phyloP scores from a whole-genome alignment of 2,888 invertebrate species.

The Callimorpha dominula region DNA sequence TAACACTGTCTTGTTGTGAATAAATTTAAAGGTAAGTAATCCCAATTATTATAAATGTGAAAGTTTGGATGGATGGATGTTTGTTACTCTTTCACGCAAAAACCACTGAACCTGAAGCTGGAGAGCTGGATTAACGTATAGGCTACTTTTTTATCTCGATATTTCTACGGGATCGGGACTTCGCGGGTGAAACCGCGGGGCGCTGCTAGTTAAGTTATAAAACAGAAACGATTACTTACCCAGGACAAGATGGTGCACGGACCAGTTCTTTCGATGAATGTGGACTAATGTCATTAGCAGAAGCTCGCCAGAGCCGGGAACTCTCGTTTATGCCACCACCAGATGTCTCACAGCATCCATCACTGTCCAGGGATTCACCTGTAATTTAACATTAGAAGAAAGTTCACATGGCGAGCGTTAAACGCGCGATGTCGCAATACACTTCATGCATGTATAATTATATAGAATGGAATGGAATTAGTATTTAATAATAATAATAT shows the following conservation, averaged over 20 bases:
- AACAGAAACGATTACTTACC: slow-evolving; percentile 41
- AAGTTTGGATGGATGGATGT: no score
- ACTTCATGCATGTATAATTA: no score
- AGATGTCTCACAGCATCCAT: slow-evolving; percentile 62
- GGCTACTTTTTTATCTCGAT: no score
- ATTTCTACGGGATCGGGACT: no score
- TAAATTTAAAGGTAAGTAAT: no score
- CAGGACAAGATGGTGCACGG: slow-evolving; percentile 70
- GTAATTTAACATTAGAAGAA: slow-evolving; percentile 2
- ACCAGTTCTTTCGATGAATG: slow-evolving; percentile 59
- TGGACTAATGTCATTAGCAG: slow-evolving; percentile 70
- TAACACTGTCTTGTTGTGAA: not conserved
- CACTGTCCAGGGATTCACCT: slow-evolving; percentile 73
- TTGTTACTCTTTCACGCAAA: no score
- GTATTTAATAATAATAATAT: not conserved
- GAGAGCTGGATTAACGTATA: no score
- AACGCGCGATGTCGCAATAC: no score
- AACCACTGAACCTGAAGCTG: no score
- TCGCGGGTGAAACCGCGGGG: no score
- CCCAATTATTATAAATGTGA: no score
- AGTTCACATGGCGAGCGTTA: no score
- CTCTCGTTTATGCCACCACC: slow-evolving; percentile 51
- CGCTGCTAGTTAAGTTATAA: not conserved
- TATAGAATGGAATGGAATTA: not conserved
- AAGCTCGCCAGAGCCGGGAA: slow-evolving; percentile 65